phyloP scores from a whole-genome alignment of 2,888 invertebrate species.

The Lycia hirtaria region DNA sequence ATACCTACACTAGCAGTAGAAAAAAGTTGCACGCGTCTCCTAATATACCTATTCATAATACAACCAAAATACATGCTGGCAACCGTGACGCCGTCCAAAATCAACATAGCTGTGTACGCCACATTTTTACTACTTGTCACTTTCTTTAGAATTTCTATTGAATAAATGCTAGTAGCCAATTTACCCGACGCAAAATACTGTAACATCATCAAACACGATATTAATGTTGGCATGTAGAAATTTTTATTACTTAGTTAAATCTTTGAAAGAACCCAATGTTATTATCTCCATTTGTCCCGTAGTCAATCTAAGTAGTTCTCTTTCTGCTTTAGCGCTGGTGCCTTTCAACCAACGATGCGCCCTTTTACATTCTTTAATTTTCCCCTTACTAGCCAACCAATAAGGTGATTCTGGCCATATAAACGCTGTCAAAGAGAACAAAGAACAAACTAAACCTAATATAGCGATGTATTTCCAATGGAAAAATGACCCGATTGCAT shows the following conservation, averaged over 20 bases:
- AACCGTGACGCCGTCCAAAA: constrained; percentile 46
- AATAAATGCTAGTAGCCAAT: constrained; percentile 41
- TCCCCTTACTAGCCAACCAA: constrained; percentile 49
- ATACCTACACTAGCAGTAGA: constrained; percentile 2
- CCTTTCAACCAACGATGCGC: constrained; percentile 49
- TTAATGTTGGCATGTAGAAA: constrained; percentile 42
- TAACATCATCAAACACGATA: constrained; percentile 29
- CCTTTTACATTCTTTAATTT: constrained; percentile 44
- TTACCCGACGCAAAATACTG: constrained; percentile 48
- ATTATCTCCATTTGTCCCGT: background rate
- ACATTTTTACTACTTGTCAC: constrained; percentile 37
- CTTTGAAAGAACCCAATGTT: background rate
- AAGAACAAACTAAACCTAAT: constrained; percentile 28
- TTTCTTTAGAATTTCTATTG: constrained; percentile 47
- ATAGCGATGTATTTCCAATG: constrained; percentile 45
- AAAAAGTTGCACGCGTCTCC: constrained; percentile 24
- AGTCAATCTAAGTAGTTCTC: constrained; percentile 38
- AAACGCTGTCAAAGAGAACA: constrained; percentile 32
- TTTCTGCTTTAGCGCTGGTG: constrained; percentile 28
- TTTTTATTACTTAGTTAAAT: constrained; percentile 19
- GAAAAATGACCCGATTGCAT: constrained; percentile 47
- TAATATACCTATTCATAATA: constrained; percentile 31
- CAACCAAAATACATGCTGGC: constrained; percentile 41
- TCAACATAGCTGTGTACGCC: constrained; percentile 47
- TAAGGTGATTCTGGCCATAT: constrained; percentile 46